phyloP scores from a whole-genome alignment of 2,888 invertebrate genomes.

The Danaus chrysippus region DNA sequence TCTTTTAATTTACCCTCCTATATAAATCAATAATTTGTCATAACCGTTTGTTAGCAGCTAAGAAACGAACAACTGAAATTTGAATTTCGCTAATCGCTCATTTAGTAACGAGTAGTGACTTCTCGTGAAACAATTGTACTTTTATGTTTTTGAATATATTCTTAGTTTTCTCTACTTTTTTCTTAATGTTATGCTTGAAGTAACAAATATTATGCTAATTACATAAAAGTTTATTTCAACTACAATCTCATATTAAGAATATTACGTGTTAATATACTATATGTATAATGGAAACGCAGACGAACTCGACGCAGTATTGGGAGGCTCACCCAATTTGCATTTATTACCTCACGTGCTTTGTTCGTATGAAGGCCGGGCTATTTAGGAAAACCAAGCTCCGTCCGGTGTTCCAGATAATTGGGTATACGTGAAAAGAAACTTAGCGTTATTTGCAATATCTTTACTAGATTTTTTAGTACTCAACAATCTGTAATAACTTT shows the following conservation, averaged over 20 bases:
- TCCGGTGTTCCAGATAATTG: slow-evolving; percentile 34
- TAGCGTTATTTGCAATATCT: slow-evolving; percentile 8
- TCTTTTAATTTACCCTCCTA: too few species aligned
- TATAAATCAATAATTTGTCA: too few species aligned
- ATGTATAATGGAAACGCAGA: slow-evolving; percentile 18
- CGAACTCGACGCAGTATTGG: slow-evolving; percentile 30
- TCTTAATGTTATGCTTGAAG: too few species aligned
- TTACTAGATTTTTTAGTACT: neutral
- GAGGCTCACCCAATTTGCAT: slow-evolving; percentile 56
- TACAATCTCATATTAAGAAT: neutral
- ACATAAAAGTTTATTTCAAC: neutral
- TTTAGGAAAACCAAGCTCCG: slow-evolving; percentile 46
- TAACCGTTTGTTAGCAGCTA: too few species aligned
- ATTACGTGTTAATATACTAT: neutral
- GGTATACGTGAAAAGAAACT: slow-evolving; percentile 27
- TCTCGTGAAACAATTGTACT: too few species aligned
- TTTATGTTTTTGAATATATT: too few species aligned
- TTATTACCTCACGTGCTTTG: slow-evolving; percentile 57
- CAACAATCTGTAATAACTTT: neutral
- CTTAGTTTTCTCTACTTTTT: too few species aligned
- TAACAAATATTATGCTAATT: neutral
- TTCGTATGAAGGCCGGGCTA: slow-evolving; percentile 39
- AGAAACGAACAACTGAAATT: too few species aligned
- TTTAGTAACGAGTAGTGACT: too few species aligned
- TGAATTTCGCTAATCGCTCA: too few species aligned